These are phyloP conservation scores for Baronia brevicornis DNA, from an alignment of 2,888 invertebrate genomes.

Conservation along the genomic window DNA sequence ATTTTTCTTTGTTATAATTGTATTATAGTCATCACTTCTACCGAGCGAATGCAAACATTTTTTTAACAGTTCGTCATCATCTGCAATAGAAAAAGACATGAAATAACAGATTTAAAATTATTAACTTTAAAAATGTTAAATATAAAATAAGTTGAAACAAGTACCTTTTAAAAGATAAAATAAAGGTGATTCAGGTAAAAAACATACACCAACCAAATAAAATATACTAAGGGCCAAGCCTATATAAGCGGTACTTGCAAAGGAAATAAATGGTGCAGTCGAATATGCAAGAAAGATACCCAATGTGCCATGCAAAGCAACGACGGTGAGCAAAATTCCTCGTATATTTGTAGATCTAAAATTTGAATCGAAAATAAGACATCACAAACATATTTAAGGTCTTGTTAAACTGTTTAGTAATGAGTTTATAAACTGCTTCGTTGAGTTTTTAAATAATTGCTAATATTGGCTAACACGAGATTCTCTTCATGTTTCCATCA, in stretches of 20 bases:
- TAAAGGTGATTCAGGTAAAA: constrained; percentile 34
- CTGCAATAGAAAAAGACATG: no score
- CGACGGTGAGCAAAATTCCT: constrained; percentile 30
- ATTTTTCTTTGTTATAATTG: no score
- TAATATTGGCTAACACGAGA: no score
- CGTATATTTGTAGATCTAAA: constrained; percentile 21
- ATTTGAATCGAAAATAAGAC: neutral
- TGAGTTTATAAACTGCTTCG: no score
- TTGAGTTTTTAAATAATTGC: no score
- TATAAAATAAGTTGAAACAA: constrained; percentile 1
- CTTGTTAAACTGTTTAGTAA: neutral
- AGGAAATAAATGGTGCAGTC: constrained; percentile 28
- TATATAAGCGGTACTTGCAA: constrained; percentile 23
- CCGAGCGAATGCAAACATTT: no score
- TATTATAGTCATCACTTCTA: no score
- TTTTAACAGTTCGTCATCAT: neutral
- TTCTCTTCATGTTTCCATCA: no score
- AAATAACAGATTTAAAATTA: no score
- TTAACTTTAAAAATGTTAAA: no score
- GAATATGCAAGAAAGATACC: constrained; percentile 28
- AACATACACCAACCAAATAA: constrained; percentile 21
- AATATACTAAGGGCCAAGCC: constrained; percentile 19
- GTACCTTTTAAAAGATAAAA: constrained; percentile 30
- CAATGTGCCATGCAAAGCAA: constrained; percentile 26
- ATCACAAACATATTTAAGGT: neutral